Base-by-base conservation (phyloP, 2,888 invertebrate species). In the Bellardia bayeri region DNA sequence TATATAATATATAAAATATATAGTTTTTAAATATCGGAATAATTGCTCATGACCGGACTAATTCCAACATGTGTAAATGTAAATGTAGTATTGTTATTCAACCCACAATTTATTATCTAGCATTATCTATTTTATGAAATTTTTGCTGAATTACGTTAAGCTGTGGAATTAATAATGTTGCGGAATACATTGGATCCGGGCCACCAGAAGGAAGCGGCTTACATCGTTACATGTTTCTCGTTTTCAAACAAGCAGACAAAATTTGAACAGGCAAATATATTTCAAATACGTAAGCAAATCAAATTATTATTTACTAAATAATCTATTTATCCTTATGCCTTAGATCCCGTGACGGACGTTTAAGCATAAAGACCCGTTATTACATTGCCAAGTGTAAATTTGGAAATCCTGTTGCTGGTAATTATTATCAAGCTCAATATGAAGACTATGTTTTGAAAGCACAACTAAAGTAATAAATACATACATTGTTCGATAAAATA, bases 171-270 rank as follows among this genome's bases (percentile, higher is more conserved):
- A 23, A 23, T 1, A 23, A 23, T 23, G 94, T 98, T 0, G 95
- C 97, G 0, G 96, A 96, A 45, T 99, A 98, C 93, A 93, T 97
- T 51, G 98, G 98, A 63, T 96, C 98, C 23, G 98, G 97, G 45
- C 98, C 98, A 0, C 97, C 98, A 54, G 94, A 96, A 89, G 96
- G 92, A n/a, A 96, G 96, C 14, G 97, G 96, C 9, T 94, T 96
- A 30, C 97, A 98, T 92, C 96, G 98, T 86, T 98, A 97, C 93
- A 96, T 97, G 45, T 97, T 96, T 93, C 93, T 98, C 23, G 94
- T 97, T 0, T 98, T 96, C 94, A 95, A 96, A 91, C 98, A 98
- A 91, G 82, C 88, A 3, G 90, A 90, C 5, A 94, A 93, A 87
- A 92, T 92, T 87, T 78, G 89, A 72, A 90, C 89, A 56, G 90